Conservation (phyloP, 1,140 invertebrate genomes). For the Eulimnadia texana region DNA sequence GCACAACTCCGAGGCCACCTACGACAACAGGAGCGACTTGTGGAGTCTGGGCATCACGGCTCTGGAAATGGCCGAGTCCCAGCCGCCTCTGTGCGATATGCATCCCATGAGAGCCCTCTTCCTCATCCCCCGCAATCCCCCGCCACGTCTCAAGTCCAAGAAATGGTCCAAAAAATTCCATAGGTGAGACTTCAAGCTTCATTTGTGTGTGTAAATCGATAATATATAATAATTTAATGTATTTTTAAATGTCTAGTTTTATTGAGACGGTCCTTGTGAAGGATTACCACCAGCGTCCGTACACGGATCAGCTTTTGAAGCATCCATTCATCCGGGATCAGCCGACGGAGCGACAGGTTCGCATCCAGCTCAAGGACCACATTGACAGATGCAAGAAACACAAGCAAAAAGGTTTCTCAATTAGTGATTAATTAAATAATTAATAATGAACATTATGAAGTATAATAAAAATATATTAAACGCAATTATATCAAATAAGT, state of each 20-base stretch:
- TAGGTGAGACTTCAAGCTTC: conserved; percentile 26
- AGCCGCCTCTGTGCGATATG: conserved; percentile 94
- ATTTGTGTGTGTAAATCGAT: background rate
- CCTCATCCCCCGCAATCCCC: conserved; percentile 93
- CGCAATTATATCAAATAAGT: background rate
- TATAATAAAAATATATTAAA: background rate
- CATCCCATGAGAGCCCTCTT: conserved; percentile 99
- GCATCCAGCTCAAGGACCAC: conserved; percentile 97
- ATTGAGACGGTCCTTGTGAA: conserved; percentile 84
- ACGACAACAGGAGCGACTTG: conserved; percentile 95
- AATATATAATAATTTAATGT: conserved; percentile 17
- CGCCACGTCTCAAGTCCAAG: conserved; percentile 91
- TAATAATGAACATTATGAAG: background rate
- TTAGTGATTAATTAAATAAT: background rate
- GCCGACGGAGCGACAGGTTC: conserved; percentile 90
- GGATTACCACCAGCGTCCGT: conserved; percentile 94
- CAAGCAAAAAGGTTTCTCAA: conserved; percentile 54
- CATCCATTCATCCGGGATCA: conserved; percentile 96
- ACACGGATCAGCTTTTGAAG: conserved; percentile 93
- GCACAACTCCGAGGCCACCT: conserved; percentile 98
- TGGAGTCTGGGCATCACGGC: conserved; percentile 98
- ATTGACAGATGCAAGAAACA: conserved; percentile 93
- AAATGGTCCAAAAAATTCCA: conserved; percentile 98
- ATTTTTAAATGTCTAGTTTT: conserved; percentile 38
- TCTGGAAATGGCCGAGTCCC: conserved; percentile 99